Percentiles rank a stretch among this genome's conserved stretches.
These are phyloP conservation scores for Bacillus rossius DNA, from an alignment of 1,140 invertebrate species.

Conservation along the genomic window DNA sequence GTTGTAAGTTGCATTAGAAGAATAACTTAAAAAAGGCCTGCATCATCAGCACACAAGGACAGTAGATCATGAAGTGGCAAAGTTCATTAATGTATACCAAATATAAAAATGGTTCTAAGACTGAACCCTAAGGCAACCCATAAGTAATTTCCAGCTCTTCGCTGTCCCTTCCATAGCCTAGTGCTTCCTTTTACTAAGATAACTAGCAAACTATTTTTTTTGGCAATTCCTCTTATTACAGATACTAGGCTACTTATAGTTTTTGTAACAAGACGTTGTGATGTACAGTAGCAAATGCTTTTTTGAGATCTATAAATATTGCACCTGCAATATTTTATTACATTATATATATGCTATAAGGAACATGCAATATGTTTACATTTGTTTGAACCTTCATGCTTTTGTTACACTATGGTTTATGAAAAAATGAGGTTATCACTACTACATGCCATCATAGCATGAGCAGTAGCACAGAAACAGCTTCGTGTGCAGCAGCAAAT, in stretches of 20 bases:
- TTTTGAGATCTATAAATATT: constrained; percentile 10
- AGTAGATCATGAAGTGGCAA: neutral
- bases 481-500: too few relatives aligned
- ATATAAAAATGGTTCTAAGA: constrained; percentile 6
- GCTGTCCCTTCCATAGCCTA: neutral
- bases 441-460: too few relatives aligned
- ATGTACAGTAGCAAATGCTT: constrained; percentile 16
- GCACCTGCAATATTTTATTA: too few relatives aligned
- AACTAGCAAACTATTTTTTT: constrained; percentile 1
- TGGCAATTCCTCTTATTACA: neutral
- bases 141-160: neutral
- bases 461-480: too few relatives aligned
- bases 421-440: too few relatives aligned
- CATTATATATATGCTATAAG: too few relatives aligned
- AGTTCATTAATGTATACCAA: constrained; percentile 23
- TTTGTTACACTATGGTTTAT: too few relatives aligned
- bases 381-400: too few relatives aligned
- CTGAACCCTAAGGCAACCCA: constrained; percentile 12
- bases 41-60: neutral
- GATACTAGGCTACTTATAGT: neutral
- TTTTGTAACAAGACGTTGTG: constrained; percentile 2
- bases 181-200: constrained; percentile 1
- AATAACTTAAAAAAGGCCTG: neutral
- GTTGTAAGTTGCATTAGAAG: too few relatives aligned
- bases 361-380: too few relatives aligned